Conservation (phyloP, 2,888 invertebrate species). For the Andrena trimmerana region DNA sequence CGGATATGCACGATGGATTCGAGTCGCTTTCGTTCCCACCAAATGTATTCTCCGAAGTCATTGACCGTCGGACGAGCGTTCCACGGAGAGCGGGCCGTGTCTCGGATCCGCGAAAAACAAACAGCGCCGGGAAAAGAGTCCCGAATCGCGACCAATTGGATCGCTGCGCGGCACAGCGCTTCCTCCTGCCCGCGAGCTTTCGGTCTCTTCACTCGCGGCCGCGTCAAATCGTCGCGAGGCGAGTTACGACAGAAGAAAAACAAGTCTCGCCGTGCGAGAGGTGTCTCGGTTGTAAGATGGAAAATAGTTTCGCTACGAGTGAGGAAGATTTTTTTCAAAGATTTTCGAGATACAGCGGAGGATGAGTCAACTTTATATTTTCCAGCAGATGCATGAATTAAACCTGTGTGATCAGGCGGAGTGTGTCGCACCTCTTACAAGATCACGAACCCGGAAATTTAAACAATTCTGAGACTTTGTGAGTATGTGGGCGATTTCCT, state of each 20-base stretch:
- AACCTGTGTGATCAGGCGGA: no score
- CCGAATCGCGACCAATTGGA: not conserved
- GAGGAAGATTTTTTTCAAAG: not conserved
- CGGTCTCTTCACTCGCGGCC: no score
- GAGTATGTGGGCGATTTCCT: no score
- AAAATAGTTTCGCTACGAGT: not conserved
- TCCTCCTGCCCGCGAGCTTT: not conserved
- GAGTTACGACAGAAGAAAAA: not conserved
- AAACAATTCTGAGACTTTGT: no score
- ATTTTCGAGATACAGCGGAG: no score
- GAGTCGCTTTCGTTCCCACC: constrained; percentile 75
- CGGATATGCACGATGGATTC: constrained; percentile 81
- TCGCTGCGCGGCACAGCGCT: not conserved
- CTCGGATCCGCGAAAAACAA: constrained; percentile 36
- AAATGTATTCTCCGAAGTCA: constrained; percentile 71
- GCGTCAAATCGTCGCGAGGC: not conserved
- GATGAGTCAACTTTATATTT: no score
- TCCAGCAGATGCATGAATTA: no score
- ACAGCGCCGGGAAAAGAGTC: constrained; percentile 11
- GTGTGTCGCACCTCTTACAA: no score
- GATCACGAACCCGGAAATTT: no score
- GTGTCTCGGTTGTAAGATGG: not conserved
- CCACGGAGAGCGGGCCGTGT: constrained; percentile 8
- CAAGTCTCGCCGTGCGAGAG: not conserved
- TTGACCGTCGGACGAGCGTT: constrained; percentile 68